Percentiles rank a stretch among this genome's conserved stretches.
phyloP scores from a whole-genome alignment of 2,888 invertebrate species.

The Eudemis profundana region DNA sequence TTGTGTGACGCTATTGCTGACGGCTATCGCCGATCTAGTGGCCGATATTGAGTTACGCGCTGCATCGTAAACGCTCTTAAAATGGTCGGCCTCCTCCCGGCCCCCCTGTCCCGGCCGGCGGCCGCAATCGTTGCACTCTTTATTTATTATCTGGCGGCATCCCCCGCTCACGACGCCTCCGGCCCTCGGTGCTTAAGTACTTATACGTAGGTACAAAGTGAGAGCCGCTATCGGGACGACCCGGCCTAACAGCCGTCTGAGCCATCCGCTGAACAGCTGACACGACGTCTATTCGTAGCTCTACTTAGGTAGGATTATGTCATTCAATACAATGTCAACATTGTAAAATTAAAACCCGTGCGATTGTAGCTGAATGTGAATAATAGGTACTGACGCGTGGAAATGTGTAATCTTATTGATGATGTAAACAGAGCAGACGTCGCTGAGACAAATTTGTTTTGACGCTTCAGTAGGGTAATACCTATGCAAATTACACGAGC shows the following conservation, averaged over 20 bases:
- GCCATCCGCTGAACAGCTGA: slow-evolving; percentile 59
- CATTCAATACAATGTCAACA: not conserved
- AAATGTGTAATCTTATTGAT: slow-evolving; percentile 7
- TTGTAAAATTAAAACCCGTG: slow-evolving; percentile 4
- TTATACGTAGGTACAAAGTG: slow-evolving; percentile 50
- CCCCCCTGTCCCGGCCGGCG: slow-evolving; percentile 77
- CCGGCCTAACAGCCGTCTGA: slow-evolving; percentile 32
- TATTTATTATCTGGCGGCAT: slow-evolving; percentile 83
- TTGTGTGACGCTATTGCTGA: too few relatives aligned
- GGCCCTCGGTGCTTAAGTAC: slow-evolving; percentile 55
- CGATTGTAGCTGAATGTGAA: slow-evolving; percentile 8
- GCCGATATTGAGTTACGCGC: too few relatives aligned
- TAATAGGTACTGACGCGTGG: slow-evolving; percentile 14
- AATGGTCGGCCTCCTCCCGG: slow-evolving; percentile 83
- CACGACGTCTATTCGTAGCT: slow-evolving; percentile 47
- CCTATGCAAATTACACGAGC: slow-evolving; percentile 49
- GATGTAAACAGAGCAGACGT: slow-evolving; percentile 25
- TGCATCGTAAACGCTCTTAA: too few relatives aligned
- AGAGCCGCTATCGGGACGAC: slow-evolving; percentile 41
- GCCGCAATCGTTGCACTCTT: slow-evolving; percentile 85
- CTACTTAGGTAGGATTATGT: slow-evolving; percentile 22
- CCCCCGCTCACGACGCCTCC: slow-evolving; percentile 67
- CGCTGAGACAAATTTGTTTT: slow-evolving; percentile 25
- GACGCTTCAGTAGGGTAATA: slow-evolving; percentile 27
- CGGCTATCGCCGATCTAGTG: too few relatives aligned